A percentile compares a stretch with the other conserved stretches of the same genome.
Evolutionary conservation across 1,140 invertebrate species (phyloP).

Genomic region (Drosophila mayri): DNA sequence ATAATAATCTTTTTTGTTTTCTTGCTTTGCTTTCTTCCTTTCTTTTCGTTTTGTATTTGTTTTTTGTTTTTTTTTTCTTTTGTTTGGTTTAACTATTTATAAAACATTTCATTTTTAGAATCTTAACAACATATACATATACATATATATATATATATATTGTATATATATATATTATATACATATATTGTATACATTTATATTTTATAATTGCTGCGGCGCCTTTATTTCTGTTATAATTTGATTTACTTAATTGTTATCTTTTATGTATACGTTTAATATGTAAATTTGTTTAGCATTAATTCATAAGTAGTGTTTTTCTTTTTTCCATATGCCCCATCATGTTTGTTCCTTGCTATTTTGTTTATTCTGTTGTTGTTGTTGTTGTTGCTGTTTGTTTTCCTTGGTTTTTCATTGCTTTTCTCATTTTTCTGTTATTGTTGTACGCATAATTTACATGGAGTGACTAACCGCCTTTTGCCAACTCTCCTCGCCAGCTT

Average conservation of each 20-base stretch:
- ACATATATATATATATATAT: constrained; percentile 52
- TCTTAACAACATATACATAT: constrained; percentile 81
- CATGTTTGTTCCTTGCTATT: constrained; percentile 20
- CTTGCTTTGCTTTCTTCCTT: constrained; percentile 29
- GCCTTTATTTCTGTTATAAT: constrained; percentile 52
- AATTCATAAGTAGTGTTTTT: constrained; percentile 68
- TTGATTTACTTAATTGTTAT: constrained; percentile 51
- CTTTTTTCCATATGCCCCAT: constrained; percentile 55
- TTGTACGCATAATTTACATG: constrained; percentile 78
- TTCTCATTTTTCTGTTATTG: constrained; percentile 52
- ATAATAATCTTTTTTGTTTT: constrained; percentile 70
- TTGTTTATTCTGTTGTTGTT: constrained; percentile 3
- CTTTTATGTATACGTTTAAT: constrained; percentile 56
- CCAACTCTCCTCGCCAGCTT: constrained; percentile 27
- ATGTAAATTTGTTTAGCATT: constrained; percentile 69
- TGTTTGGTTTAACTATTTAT: constrained; percentile 82
- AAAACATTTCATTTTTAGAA: constrained; percentile 85
- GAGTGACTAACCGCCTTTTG: constrained; percentile 48
- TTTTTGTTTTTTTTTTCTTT: constrained; percentile 27
- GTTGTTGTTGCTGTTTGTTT: constrained; percentile 14
- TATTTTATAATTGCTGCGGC: constrained; percentile 65
- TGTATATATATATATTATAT: constrained; percentile 32
- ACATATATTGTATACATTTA: constrained; percentile 47
- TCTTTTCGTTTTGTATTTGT: constrained; percentile 8
- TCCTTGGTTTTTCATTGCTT: constrained; percentile 1